Percentiles rank a stretch among this genome's conserved stretches.
These are phyloP conservation scores for Drosophila limbata DNA, from an alignment of 2,888 invertebrate genomes.

Conservation along the genomic window DNA sequence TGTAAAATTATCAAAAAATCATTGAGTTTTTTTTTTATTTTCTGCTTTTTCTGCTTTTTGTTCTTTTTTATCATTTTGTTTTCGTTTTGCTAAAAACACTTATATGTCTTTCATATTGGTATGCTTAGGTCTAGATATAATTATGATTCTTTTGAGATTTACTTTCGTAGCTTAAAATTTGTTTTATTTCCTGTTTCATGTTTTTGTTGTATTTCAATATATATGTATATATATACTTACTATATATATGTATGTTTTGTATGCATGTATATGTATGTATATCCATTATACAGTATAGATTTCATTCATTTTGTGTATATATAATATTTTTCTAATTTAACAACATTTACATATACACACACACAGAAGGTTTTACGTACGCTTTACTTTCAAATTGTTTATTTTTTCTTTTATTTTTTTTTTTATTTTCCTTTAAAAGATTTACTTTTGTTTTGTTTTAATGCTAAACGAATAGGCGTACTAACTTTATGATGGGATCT, in stretches of 20 bases:
- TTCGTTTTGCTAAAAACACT: slow-evolving; percentile 72
- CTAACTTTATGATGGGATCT: slow-evolving; percentile 47
- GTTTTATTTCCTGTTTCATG: slow-evolving; percentile 80
- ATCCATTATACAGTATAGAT: slow-evolving; percentile 47
- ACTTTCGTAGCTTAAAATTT: slow-evolving; percentile 77
- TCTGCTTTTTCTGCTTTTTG: slow-evolving; percentile 32
- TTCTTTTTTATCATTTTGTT: slow-evolving; percentile 47
- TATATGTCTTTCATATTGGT: slow-evolving; percentile 74
- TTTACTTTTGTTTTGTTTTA: slow-evolving; percentile 29
- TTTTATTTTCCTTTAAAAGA: slow-evolving; percentile 24
- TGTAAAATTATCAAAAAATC: slow-evolving; percentile 82
- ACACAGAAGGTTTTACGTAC: slow-evolving; percentile 74
- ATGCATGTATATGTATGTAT: slow-evolving; percentile 35
- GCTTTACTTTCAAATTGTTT: slow-evolving; percentile 35
- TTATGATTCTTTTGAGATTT: slow-evolving; percentile 79
- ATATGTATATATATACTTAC: slow-evolving; percentile 48
- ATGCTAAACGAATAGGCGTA: slow-evolving; percentile 55
- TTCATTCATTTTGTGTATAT: slow-evolving; percentile 33
- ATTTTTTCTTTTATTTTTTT: slow-evolving; percentile 25
- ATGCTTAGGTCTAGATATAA: slow-evolving; percentile 75
- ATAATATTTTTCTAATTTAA: slow-evolving; percentile 75
- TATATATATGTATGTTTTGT: slow-evolving; percentile 14
- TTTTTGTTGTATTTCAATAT: slow-evolving; percentile 71
- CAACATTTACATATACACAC: slow-evolving; percentile 78
- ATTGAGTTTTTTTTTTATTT: slow-evolving; percentile 55